Percentiles rank a stretch among this genome's conserved stretches.
Conservation (phyloP, 2,888 invertebrate species). For the Synanthedon myopaeformis region DNA sequence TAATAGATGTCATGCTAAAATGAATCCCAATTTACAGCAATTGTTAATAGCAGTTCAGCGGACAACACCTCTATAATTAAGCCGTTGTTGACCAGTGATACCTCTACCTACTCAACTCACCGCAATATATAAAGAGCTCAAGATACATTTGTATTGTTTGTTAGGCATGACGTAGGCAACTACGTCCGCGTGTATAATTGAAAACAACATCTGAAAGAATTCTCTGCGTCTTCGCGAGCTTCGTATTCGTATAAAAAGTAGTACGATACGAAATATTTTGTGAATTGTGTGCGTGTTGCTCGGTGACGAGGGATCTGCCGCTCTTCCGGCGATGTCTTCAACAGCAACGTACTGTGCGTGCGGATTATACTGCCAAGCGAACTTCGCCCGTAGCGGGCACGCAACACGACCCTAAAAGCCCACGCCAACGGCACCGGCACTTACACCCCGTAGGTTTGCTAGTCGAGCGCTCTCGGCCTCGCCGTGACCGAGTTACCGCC, state of each 20-base stretch:
- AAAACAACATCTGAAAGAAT: constrained; percentile 6
- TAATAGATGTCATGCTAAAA: too few species aligned
- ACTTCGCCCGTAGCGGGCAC: constrained; percentile 28
- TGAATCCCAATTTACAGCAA: too few species aligned
- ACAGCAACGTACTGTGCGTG: constrained; percentile 51
- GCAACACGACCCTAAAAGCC: constrained; percentile 32
- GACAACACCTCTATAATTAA: too few species aligned
- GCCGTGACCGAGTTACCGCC: constrained; percentile 24
- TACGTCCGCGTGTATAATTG: constrained; percentile 16
- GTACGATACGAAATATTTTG: constrained; percentile 28
- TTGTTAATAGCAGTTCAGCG: too few species aligned
- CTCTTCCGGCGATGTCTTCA: constrained; percentile 61
- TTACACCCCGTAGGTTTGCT: constrained; percentile 54
- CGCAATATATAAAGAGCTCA: background rate
- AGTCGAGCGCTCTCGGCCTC: constrained; percentile 59
- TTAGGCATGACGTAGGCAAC: constrained; percentile 19
- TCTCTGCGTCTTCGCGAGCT: background rate
- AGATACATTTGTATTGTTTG: constrained; percentile 12
- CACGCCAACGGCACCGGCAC: constrained; percentile 28
- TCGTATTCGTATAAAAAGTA: background rate
- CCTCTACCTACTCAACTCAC: background rate
- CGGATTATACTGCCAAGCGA: constrained; percentile 23
- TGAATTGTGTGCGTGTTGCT: constrained; percentile 40
- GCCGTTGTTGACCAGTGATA: background rate
- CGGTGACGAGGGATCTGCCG: constrained; percentile 58